Evolutionary conservation across 2,888 invertebrate genomes (phyloP), one percentile per base, ranked within the genome.

Genomic region (Spatulosminthurus flaviceps): DNA sequence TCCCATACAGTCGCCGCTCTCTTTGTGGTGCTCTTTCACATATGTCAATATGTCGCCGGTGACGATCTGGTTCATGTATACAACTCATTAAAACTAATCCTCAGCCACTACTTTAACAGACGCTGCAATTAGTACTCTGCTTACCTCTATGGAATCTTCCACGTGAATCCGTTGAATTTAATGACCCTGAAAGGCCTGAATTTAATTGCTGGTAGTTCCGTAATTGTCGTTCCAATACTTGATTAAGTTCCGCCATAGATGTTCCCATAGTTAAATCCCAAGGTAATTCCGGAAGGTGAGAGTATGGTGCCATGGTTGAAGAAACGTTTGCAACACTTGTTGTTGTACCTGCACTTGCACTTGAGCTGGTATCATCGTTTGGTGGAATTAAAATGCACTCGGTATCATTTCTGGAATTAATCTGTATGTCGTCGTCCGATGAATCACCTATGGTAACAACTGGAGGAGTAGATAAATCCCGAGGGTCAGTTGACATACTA

Each of bases 361-460:
- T 43, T 11, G 72, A 72, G 13, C n/a, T 16, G 19, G 26, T 34
- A n/a, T 61, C 64, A 64, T 75, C 64, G n/a, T 67, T 29, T 21
- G 34, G 34, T 22, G 28, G 67, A 7, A 77, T 66, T 2, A 77
- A 9, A 42, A 77, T 77, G 22, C 77, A 77, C 19, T 77, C 77
- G 42, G 1, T 29, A 21, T 75, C 75, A n/a, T 26, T 28, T 22
- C 26, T 4, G 21, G 75, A 13, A 4, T 2, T 21, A 1, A 7
- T 21, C 16, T 16, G 19, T 11, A 61, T 71, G 0, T 77, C 77
- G 16, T 77, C 77, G 21, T 80, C 79, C 0, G 79, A 78, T 29
- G 81, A 81, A 61, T 69, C 69, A 7, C 79, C 42, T 0, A 79
- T 81, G 2, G 82, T 81, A 21, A 82, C 80, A 4, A 74, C 51